A percentile compares a stretch with the other conserved stretches of the same genome.
Evolutionary conservation across 1,140 invertebrate species (phyloP).

Genomic region (Cherax destructor): DNA sequence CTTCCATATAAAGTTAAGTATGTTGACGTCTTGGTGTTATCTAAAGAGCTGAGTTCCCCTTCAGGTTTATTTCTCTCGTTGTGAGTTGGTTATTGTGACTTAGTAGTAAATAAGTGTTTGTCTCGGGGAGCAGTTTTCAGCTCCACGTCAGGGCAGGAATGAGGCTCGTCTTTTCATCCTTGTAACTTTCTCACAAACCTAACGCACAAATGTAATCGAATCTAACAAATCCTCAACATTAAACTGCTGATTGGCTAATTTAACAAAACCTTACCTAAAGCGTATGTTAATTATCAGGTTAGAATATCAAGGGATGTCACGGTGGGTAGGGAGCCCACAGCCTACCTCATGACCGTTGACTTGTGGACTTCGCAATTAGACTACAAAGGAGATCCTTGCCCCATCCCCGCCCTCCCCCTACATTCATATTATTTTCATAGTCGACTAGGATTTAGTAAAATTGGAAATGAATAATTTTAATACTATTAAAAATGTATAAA

Average conservation of each 20-base stretch:
- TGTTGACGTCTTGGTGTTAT: conserved; percentile 13
- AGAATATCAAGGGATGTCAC: too few relatives aligned
- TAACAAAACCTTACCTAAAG: too few relatives aligned
- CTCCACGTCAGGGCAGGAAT: background rate
- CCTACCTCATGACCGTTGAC: too few relatives aligned
- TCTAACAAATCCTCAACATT: too few relatives aligned
- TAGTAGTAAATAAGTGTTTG: background rate
- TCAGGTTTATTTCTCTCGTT: conserved; percentile 13
- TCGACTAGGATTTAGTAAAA: background rate
- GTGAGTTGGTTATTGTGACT: conserved; percentile 8
- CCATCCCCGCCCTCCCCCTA: background rate
- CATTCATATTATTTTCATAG: background rate
- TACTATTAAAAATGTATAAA: background rate
- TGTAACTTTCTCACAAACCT: too few relatives aligned
- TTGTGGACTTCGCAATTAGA: too few relatives aligned
- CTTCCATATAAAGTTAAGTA: conserved; percentile 47
- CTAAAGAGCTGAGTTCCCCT: background rate
- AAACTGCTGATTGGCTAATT: too few relatives aligned
- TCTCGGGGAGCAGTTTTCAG: background rate
- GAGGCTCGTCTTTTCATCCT: too few relatives aligned
- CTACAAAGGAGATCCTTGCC: too few relatives aligned
- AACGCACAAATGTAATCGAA: too few relatives aligned
- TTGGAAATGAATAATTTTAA: background rate
- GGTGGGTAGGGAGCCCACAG: background rate
- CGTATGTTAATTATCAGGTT: too few relatives aligned